Evolutionary conservation across 2,113 vertebrate species (phyloP).

Genomic region (Pelmatolapia mariae): DNA sequence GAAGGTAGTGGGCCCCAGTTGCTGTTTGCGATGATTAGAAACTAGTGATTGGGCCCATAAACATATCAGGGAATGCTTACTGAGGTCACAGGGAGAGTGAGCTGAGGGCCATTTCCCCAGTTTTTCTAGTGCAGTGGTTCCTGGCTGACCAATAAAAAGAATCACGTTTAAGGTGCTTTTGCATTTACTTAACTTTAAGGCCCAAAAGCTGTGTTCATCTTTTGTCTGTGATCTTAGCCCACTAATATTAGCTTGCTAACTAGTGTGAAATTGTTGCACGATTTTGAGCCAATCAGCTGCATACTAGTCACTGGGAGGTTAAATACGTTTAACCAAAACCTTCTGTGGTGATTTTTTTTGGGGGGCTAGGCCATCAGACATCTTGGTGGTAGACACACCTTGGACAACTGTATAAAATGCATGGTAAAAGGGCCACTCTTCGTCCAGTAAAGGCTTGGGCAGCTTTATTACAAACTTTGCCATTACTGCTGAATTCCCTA

Average conservation of each 20-base stretch:
- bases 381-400: neutral
- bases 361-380: neutral
- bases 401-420: neutral
- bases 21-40: neutral
- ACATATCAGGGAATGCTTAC: neutral
- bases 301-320: neutral
- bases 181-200: neutral
- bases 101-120: neutral
- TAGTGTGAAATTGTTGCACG: neutral
- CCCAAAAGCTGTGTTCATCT: neutral
- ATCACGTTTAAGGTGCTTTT: neutral
- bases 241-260: neutral
- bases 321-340: neutral
- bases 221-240: neutral
- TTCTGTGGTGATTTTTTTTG: neutral
- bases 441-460: neutral
- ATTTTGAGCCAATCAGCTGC: neutral
- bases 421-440: neutral
- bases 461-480: neutral
- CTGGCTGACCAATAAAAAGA: neutral
- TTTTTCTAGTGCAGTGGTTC: neutral
- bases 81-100: neutral
- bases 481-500: neutral
- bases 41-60: neutral
- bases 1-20: neutral